Percentiles rank a stretch among this genome's conserved stretches.
Conservation (phyloP, 2,797 vertebrate species). For the Sciurus vulgaris region DNA sequence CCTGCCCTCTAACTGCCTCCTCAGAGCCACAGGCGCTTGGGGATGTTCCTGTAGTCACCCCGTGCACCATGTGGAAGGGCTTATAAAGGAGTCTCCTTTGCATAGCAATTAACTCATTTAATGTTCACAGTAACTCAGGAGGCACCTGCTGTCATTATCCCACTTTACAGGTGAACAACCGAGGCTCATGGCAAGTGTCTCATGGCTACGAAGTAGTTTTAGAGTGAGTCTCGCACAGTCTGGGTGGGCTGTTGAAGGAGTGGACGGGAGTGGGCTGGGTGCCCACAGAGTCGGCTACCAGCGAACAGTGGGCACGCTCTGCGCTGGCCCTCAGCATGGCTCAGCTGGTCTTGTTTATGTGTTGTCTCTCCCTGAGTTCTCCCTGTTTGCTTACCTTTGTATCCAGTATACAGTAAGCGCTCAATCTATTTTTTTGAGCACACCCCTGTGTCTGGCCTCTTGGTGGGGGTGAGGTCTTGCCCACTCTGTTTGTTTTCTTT, state of each 20-base stretch:
- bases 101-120: background rate
- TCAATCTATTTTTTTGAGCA: background rate
- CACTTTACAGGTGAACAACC: conserved; percentile 7
- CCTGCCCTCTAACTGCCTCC: conserved; percentile 6
- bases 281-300: background rate
- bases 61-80: background rate
- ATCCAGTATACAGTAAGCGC: background rate
- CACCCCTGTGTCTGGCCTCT: background rate
- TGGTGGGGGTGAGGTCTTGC: background rate
- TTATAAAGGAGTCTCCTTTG: background rate
- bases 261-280: background rate
- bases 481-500: background rate
- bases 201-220: background rate
- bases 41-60: background rate
- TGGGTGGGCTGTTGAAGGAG: background rate
- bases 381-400: conserved; percentile 26
- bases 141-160: background rate
- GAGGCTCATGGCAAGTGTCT: background rate
- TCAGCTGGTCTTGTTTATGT: background rate
- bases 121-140: background rate
- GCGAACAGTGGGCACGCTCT: background rate
- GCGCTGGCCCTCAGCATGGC: background rate
- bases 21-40: background rate
- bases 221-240: background rate
- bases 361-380: background rate